These are phyloP conservation scores for Drosophila mayri DNA, from an alignment of 1,140 invertebrate species.

Conservation along the genomic window DNA sequence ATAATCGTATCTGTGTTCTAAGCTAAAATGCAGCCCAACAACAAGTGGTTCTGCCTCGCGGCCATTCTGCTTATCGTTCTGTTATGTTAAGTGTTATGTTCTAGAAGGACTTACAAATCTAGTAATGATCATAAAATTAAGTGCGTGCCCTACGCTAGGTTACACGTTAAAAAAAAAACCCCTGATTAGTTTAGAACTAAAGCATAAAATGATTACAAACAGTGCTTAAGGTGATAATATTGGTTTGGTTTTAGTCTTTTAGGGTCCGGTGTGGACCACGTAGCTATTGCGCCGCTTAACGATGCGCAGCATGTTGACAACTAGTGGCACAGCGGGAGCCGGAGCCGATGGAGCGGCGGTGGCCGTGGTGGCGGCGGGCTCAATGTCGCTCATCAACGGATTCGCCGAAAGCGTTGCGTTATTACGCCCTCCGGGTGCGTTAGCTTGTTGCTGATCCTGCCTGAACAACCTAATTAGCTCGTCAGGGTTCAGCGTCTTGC, in stretches of 20 bases:
- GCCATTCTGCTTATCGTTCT: not conserved
- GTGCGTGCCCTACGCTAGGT: not conserved
- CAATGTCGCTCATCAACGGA: not conserved
- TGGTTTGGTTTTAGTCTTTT: conserved; percentile 13
- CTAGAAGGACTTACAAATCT: conserved; percentile 32
- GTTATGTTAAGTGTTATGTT: not conserved
- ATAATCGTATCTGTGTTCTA: not conserved
- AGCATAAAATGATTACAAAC: not conserved
- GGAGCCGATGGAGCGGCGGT: not conserved
- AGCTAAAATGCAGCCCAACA: not conserved
- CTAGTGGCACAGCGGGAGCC: not conserved
- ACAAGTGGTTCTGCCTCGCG: not conserved
- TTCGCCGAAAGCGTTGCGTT: not conserved
- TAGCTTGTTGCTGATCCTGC: not conserved
- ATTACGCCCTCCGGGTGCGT: not conserved
- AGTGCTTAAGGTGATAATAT: not conserved
- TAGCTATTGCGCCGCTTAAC: conserved; percentile 42
- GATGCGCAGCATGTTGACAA: conserved; percentile 19
- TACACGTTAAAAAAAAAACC: not conserved
- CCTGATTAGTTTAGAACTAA: conserved; percentile 33
- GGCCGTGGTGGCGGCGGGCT: not conserved
- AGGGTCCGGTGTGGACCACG: conserved; percentile 8
- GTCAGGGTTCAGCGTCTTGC: conserved; percentile 12
- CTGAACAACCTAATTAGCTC: not conserved
- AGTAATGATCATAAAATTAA: conserved; percentile 10